Conservation (phyloP, 2,113 vertebrate species). For the Tichodroma muraria region DNA sequence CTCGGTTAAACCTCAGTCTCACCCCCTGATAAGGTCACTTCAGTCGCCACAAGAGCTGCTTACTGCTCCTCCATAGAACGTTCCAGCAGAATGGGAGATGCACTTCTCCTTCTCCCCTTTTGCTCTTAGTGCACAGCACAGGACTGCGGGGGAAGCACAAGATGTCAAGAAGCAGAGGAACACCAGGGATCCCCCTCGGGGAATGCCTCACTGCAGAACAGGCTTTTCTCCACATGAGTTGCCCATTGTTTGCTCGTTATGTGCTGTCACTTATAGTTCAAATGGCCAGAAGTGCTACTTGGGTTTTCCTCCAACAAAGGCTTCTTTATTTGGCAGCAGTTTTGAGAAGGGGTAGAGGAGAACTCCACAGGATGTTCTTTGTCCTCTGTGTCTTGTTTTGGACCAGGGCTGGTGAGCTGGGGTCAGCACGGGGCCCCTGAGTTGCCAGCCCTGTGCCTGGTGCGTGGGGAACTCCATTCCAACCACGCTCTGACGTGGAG, state of each 20-base stretch:
- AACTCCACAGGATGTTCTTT: neutral
- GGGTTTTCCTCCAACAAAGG: conserved; percentile 5
- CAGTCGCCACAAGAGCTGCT: neutral
- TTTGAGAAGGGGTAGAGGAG: neutral
- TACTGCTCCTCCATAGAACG: neutral
- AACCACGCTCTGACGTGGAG: accelerated
- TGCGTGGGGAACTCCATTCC: neutral
- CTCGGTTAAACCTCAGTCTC: neutral
- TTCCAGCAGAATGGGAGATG: neutral
- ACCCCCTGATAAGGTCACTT: neutral
- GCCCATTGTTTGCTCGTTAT: neutral
- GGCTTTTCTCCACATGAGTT: neutral
- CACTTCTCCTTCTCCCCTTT: neutral
- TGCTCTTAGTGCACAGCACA: neutral
- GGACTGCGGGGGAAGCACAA: neutral
- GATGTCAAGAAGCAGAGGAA: neutral
- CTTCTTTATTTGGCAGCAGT: conserved; percentile 25
- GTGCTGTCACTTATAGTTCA: neutral
- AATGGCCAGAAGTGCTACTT: conserved; percentile 16
- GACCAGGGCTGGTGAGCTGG: neutral
- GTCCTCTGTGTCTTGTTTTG: neutral
- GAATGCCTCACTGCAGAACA: neutral
- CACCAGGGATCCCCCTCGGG: neutral
- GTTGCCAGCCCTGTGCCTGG: neutral
- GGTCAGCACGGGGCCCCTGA: neutral